Evolutionary conservation across 2,888 invertebrate species (phyloP), one percentile per base, ranked within the genome.

Genomic region (Tachina lurida): DNA sequence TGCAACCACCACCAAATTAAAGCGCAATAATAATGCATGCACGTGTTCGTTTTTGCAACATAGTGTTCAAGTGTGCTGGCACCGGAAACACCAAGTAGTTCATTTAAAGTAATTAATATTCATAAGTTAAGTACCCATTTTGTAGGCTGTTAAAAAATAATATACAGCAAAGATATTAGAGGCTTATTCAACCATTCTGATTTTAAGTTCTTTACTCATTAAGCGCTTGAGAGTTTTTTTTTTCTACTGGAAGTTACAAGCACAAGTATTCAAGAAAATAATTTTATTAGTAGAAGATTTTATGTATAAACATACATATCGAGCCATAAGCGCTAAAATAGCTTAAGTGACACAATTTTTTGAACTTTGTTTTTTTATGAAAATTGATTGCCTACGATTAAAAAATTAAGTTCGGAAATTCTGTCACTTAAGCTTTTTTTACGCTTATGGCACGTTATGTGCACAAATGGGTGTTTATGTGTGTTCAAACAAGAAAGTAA

Each of bases 41-140:
- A 77, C 77, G 73, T 77, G 83, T 60, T 77, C 73, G 60, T 54
- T 73, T 77, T 65, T 77, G 83, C 83, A 83, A 83, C 83, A 60
- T 67, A 73, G 71, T 83, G 43, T 77, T 52, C 58, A 15, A 77
- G 67, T 73, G 71, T 68, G 49, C 52, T 65, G 19, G 31, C 60
- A 77, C 73, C 83, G 83, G 83, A 83, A 77, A 67, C 83, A 71
- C 49, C 71, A 71, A 76, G 76, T 83, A 31, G 58, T 74, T 56
- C 60, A 76, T 70, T 43, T 65, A 67, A 73, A 58, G 71, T 73
- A 77, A 73, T 83, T 77, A 83, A 76, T 65, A 83, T 77, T 83
- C 77, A 83, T 60, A 83, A 73, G 83, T 77, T 83, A 80, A 80
- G 60, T 74, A 60, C 45, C 54, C 56, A 67, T 67, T 83, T 73